Percentiles rank a stretch among this genome's conserved stretches.
Conservation (phyloP, 1,140 invertebrate genomes). For the Dendrolimus kikuchii region DNA sequence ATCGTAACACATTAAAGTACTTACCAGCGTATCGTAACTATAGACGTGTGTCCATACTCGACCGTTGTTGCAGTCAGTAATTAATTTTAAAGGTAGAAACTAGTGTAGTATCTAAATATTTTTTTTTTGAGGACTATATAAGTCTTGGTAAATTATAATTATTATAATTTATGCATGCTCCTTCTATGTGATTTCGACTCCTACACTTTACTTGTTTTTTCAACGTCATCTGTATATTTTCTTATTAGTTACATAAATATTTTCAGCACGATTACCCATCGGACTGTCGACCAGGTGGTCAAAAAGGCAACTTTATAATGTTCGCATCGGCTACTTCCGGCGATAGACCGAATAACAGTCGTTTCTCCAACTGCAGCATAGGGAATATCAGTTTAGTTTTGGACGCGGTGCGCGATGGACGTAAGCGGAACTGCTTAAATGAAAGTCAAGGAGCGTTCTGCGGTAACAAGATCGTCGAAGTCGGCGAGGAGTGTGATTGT, state of each 20-base stretch:
- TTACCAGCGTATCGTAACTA: too few relatives aligned
- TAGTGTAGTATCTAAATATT: too few relatives aligned
- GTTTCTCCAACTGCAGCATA: constrained; percentile 94
- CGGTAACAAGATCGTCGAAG: constrained; percentile 99
- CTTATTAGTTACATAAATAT: background rate
- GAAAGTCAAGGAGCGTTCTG: constrained; percentile 96
- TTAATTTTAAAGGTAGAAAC: too few relatives aligned
- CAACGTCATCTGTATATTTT: background rate
- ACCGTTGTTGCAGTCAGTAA: too few relatives aligned
- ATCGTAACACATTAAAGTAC: too few relatives aligned
- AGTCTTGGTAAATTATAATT: too few relatives aligned
- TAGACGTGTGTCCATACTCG: too few relatives aligned
- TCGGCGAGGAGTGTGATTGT: constrained; percentile 98
- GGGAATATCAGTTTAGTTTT: constrained; percentile 96
- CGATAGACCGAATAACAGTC: constrained; percentile 94
- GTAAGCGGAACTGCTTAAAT: constrained; percentile 96
- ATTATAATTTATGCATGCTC: too few relatives aligned
- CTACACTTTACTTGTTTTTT: too few relatives aligned
- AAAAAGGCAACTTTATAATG: constrained; percentile 97
- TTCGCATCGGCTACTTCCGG: constrained; percentile 96
- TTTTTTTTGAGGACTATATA: too few relatives aligned
- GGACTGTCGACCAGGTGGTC: constrained; percentile 91
- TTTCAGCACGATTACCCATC: constrained; percentile 95
- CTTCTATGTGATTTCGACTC: too few relatives aligned
- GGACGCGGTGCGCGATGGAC: constrained; percentile 90